Percentiles rank a stretch among this genome's conserved stretches.
phyloP scores from a whole-genome alignment of 2,113 vertebrate genomes.

The Murina feae region DNA sequence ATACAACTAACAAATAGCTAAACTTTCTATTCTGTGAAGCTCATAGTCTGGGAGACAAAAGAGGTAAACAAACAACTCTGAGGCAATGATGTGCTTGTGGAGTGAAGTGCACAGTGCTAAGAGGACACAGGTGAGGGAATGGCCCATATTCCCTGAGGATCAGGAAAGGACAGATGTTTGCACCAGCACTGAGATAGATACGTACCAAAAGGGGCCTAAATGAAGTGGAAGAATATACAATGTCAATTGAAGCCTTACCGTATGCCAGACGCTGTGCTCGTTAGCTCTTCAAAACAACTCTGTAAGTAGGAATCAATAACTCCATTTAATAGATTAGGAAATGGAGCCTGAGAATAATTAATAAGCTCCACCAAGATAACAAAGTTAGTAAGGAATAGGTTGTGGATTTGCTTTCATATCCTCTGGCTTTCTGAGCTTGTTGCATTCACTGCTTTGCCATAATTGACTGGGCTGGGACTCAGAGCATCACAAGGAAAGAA shows the following conservation, averaged over 20 bases:
- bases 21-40: not conserved
- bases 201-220: not conserved
- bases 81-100: not conserved
- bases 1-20: not conserved
- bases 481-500: rapidly evolving
- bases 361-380: not conserved
- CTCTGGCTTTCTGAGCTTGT: not conserved
- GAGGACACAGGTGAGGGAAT: not conserved
- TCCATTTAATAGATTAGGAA: not conserved
- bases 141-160: rapidly evolving
- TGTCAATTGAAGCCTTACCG: not conserved
- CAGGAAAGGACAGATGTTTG: rapidly evolving
- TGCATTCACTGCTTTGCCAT: rapidly evolving
- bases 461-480: not conserved
- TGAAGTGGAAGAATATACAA: rapidly evolving
- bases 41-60: not conserved
- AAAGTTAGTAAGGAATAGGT: no score
- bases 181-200: rapidly evolving
- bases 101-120: rapidly evolving
- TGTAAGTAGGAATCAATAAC: not conserved
- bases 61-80: not conserved
- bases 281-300: not conserved
- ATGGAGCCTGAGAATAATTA: not conserved
- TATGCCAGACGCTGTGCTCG: not conserved
- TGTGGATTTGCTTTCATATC: not conserved